These are phyloP conservation scores for Rhyzopertha dominica DNA, from an alignment of 1,140 invertebrate genomes.

Conservation along the genomic window DNA sequence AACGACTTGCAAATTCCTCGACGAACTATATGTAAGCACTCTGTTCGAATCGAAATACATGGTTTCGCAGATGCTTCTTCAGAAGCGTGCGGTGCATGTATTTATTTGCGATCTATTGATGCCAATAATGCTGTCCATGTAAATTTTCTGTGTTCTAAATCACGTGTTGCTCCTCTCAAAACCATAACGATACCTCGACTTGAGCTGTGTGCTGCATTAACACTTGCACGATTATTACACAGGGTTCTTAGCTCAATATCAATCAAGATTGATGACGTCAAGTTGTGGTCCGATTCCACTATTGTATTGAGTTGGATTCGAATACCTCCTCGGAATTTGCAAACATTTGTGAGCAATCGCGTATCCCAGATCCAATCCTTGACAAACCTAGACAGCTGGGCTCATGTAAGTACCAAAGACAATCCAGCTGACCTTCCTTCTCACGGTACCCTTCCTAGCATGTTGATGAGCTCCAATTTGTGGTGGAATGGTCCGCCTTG, in stretches of 20 bases:
- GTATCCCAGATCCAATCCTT: conserved; percentile 36
- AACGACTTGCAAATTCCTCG: conserved; percentile 2
- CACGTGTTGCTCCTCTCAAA: conserved; percentile 12
- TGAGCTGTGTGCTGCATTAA: conserved; percentile 17
- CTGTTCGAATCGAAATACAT: conserved; percentile 11
- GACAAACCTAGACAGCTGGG: conserved; percentile 20
- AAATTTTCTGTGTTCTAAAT: conserved; percentile 18
- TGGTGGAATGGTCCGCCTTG: conserved; percentile 6
- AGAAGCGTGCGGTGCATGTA: conserved; percentile 9
- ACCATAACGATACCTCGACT: conserved; percentile 18
- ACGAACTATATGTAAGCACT: conserved; percentile 8
- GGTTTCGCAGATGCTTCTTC: conserved; percentile 16
- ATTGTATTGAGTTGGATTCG: neutral
- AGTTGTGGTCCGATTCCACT: neutral
- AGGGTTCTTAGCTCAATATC: neutral
- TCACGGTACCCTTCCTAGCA: conserved; percentile 13
- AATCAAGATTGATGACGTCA: neutral
- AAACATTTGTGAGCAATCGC: conserved; percentile 25
- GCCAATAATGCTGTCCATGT: neutral
- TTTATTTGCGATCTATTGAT: conserved; percentile 6
- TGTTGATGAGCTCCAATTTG: conserved; percentile 6
- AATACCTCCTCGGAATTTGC: neutral
- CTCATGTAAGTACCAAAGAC: conserved; percentile 25
- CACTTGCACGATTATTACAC: neutral
- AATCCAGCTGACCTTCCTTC: conserved; percentile 40